Percentiles rank a stretch among this genome's conserved stretches.
phyloP scores from a whole-genome alignment of 2,797 vertebrate genomes.

The Sebastolobus alascanus region DNA sequence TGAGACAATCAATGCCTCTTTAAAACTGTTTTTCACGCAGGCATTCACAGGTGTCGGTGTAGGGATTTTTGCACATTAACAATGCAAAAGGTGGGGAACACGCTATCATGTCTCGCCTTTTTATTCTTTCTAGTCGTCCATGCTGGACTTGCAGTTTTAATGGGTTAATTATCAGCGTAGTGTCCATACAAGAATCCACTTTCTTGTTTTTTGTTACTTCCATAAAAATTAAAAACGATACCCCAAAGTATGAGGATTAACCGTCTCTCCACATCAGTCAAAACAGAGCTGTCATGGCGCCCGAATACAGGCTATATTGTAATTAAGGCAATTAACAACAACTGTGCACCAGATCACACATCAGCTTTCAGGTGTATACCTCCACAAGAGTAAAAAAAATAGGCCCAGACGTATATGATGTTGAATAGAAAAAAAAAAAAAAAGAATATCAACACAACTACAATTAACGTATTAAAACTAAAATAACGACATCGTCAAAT shows the following conservation, averaged over 20 bases:
- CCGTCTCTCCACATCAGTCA: constrained; percentile 36
- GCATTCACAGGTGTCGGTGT: constrained; percentile 64
- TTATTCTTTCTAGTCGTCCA: constrained; percentile 3
- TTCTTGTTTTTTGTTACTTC: constrained; percentile 19
- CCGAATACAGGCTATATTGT: constrained; percentile 47
- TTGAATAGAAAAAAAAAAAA: constrained; percentile 60
- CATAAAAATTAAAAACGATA: constrained; percentile 32
- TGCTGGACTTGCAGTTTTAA: constrained; percentile 26
- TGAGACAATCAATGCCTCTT: constrained; percentile 43
- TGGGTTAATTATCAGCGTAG: neutral
- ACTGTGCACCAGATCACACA: constrained; percentile 57
- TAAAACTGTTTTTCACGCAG: constrained; percentile 21
- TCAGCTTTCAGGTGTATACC: constrained; percentile 53
- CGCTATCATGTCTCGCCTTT: neutral
- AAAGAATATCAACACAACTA: constrained; percentile 50
- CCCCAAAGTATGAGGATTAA: constrained; percentile 42
- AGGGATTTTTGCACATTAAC: constrained; percentile 29
- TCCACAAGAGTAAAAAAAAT: constrained; percentile 53
- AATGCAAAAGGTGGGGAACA: constrained; percentile 28
- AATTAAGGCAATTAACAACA: constrained; percentile 80
- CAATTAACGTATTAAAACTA: constrained; percentile 63
- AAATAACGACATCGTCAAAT: constrained; percentile 55
- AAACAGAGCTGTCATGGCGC: constrained; percentile 40
- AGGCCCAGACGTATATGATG: constrained; percentile 58
- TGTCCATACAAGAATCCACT: constrained; percentile 32